Percentiles rank a stretch among this genome's conserved stretches.
phyloP scores from a whole-genome alignment of 1,140 invertebrate genomes.

The Cyphomyrmex costatus region DNA sequence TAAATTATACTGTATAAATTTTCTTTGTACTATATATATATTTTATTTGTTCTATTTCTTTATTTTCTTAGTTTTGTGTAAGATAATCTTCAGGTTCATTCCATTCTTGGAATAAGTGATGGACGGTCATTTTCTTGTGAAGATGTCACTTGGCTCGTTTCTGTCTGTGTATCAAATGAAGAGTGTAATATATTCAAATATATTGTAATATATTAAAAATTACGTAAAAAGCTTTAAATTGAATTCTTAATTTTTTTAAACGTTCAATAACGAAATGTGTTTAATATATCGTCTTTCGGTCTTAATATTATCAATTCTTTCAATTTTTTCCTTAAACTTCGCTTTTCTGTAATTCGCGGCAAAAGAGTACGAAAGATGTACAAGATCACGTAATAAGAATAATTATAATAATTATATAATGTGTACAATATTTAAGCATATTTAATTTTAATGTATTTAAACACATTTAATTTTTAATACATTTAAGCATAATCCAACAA shows the following conservation, averaged over 20 bases:
- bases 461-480: no score
- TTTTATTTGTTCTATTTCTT: background rate
- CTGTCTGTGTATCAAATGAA: slow-evolving; percentile 11
- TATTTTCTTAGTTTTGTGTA: background rate
- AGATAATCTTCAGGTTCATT: background rate
- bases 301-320: slow-evolving; percentile 3
- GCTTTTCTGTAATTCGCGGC: background rate
- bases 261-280: background rate
- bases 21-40: background rate
- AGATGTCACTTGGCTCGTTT: background rate
- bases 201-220: background rate
- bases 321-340: background rate
- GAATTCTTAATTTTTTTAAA: slow-evolving; percentile 6
- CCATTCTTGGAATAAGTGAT: background rate
- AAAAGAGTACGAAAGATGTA: slow-evolving; percentile 2
- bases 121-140: background rate
- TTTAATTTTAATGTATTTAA: no score
- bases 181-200: slow-evolving; percentile 16
- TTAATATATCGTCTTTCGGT: background rate
- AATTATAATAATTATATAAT: slow-evolving; percentile 34
- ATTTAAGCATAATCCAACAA: background rate
- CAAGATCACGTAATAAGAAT: background rate
- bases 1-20: slow-evolving; percentile 2
- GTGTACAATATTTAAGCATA: no score
- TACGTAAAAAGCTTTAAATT: background rate